phyloP scores from a whole-genome alignment of 37 sponge, comb jelly and placozoan genomes.

The Diacarnus erythraeanus region DNA sequence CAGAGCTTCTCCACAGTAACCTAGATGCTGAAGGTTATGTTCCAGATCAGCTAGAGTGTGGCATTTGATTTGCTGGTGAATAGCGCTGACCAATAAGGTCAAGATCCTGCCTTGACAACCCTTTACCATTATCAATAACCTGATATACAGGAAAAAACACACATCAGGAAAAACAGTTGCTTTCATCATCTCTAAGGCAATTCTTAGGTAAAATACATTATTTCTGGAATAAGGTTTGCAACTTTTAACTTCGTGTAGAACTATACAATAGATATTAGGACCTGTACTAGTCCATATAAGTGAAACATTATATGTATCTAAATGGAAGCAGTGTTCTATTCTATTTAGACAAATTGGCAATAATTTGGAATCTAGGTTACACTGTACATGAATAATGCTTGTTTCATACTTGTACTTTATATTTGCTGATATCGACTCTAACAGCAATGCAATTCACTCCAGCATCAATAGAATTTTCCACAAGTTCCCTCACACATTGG shows the following conservation, averaged over 20 bases:
- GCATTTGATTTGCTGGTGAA: constrained; percentile 64
- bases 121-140: constrained; percentile 73
- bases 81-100: constrained; percentile 57
- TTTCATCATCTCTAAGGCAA: no score
- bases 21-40: constrained; percentile 16
- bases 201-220: no score
- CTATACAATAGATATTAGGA: neutral
- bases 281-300: no score
- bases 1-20: constrained; percentile 73
- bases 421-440: constrained; percentile 46
- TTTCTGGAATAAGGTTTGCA: no score
- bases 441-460: constrained; percentile 69
- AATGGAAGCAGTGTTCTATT: no score
- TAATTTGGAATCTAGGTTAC: no score
- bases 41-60: constrained; percentile 40
- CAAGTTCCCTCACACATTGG: constrained; percentile 77
- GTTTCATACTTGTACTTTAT: constrained; percentile 49
- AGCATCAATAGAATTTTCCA: constrained; percentile 88
- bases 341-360: no score
- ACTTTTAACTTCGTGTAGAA: no score
- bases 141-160: constrained; percentile 4
- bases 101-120: constrained; percentile 46
- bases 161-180: no score
- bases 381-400: no score
- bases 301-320: no score